Conservation (phyloP, 2,888 invertebrate species). For the Callosobruchus maculatus region DNA sequence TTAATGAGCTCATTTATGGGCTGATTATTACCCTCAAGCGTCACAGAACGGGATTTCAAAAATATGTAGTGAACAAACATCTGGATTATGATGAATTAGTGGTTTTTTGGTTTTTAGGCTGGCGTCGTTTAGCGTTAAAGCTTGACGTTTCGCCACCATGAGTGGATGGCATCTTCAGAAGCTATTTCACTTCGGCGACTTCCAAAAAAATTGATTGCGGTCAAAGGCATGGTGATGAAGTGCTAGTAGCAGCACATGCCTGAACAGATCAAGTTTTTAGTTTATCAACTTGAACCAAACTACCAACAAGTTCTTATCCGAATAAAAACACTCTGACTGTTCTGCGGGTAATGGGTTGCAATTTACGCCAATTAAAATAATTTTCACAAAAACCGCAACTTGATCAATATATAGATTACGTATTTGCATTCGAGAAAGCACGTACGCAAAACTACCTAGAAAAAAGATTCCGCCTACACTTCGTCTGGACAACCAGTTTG, state of each 20-base stretch:
- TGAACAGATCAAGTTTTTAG: not conserved
- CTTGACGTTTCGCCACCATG: no score
- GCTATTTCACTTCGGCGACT: no score
- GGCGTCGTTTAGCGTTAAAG: no score
- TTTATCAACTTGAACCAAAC: not conserved
- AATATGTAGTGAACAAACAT: no score
- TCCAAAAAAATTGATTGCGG: not conserved
- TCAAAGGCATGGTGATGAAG: not conserved
- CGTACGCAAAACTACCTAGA: not conserved
- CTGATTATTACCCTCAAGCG: no score
- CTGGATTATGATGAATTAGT: no score
- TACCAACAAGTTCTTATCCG: not conserved
- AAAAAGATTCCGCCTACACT: not conserved
- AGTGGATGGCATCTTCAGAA: no score
- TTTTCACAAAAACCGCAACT: not conserved
- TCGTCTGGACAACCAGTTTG: not conserved
- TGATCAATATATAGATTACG: not conserved
- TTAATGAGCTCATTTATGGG: no score
- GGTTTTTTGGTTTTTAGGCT: no score
- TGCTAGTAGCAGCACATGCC: not conserved
- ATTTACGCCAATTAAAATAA: not conserved
- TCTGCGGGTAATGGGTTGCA: not conserved
- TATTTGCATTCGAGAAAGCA: not conserved
- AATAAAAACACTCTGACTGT: not conserved
- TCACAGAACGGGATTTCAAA: no score